Evolutionary conservation across 2,113 vertebrate genomes (phyloP).

Genomic region (Catharus minimus): DNA sequence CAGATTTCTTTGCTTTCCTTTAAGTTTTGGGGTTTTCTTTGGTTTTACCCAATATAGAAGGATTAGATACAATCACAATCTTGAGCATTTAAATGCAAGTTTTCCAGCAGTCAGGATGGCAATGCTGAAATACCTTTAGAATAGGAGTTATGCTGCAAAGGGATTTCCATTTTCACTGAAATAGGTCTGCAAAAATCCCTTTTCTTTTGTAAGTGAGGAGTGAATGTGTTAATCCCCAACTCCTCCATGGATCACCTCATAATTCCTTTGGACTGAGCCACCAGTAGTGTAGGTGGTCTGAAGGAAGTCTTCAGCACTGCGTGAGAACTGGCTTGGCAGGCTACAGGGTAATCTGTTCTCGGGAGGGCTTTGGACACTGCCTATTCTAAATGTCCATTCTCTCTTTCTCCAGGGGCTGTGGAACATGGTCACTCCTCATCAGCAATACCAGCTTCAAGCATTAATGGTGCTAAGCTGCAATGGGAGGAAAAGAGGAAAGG

Average conservation of each 20-base stretch:
- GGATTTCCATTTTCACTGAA: neutral
- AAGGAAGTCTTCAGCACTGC: neutral
- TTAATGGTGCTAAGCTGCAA: neutral
- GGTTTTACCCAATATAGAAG: neutral
- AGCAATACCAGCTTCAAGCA: neutral
- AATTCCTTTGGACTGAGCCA: neutral
- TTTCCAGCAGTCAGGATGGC: neutral
- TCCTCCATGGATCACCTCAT: neutral
- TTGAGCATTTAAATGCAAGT: neutral
- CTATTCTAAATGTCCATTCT: neutral
- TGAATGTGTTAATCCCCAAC: neutral
- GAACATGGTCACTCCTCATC: neutral
- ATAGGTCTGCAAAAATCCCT: neutral
- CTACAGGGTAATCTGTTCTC: neutral
- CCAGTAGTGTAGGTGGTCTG: neutral
- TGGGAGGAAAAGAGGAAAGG: neutral
- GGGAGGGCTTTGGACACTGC: neutral
- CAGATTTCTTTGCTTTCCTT: neutral
- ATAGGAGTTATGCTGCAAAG: neutral
- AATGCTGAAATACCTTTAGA: neutral
- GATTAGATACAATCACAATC: neutral
- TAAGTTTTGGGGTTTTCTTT: neutral
- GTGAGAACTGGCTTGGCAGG: neutral
- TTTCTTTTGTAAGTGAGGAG: neutral
- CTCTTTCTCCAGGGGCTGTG: slow-evolving; percentile 16